Conservation (phyloP, 2,888 invertebrate species). For the Labia minor region DNA sequence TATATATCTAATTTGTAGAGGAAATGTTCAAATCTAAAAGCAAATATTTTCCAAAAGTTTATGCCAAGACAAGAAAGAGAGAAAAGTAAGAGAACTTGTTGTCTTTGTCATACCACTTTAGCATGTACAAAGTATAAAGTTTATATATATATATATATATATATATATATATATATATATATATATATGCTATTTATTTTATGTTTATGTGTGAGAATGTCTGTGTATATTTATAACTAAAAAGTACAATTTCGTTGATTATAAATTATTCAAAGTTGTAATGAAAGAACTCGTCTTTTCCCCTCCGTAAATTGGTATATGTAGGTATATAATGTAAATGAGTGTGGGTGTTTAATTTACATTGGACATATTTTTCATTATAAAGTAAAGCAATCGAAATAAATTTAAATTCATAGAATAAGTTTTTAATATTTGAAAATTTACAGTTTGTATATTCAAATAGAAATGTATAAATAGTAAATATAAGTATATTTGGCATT, state of each 20-base stretch:
- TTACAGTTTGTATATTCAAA: background rate
- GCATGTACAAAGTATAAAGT: background rate
- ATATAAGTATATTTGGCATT: too few species aligned
- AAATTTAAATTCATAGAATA: background rate
- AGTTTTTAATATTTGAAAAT: too few species aligned
- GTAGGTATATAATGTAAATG: too few species aligned
- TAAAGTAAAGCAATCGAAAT: background rate
- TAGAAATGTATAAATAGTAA: too few species aligned
- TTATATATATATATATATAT: too few species aligned
- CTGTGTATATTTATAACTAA: too few species aligned
- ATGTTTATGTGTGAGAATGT: too few species aligned
- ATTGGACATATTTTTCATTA: background rate
- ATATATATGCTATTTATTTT: too few species aligned
- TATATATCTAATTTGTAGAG: background rate
- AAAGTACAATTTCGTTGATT: constrained; percentile 2
- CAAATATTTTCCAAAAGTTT: background rate
- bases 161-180: too few species aligned
- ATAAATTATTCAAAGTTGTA: constrained; percentile 7
- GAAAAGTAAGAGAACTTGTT: background rate
- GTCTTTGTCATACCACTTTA: background rate
- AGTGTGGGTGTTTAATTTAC: background rate
- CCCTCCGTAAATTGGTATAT: too few species aligned
- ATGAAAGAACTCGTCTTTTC: background rate
- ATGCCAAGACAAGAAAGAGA: background rate
- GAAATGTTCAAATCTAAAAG: constrained; percentile 1